phyloP scores from a whole-genome alignment of 1,140 invertebrate species.

The Lasioglossum albipes region DNA sequence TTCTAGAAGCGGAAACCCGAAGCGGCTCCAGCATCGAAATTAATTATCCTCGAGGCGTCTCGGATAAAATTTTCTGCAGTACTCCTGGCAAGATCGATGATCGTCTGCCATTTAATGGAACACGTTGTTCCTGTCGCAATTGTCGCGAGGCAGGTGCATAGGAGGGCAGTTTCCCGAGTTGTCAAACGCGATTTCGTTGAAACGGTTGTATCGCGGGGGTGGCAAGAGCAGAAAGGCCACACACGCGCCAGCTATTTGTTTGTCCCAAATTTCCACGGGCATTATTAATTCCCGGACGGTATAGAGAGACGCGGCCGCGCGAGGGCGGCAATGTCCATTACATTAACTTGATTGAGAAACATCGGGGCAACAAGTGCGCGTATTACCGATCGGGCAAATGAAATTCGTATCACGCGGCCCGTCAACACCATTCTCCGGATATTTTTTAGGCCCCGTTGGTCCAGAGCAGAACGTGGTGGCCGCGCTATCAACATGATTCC shows the following conservation, averaged over 20 bases:
- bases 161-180: background rate
- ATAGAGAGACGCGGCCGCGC: background rate
- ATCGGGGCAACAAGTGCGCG: slow-evolving; percentile 32
- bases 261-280: slow-evolving; percentile 7
- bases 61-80: too few relatives aligned
- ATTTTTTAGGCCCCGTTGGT: slow-evolving; percentile 5
- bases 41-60: too few relatives aligned
- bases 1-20: too few relatives aligned
- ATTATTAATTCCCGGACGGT: slow-evolving; percentile 7
- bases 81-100: too few relatives aligned
- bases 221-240: background rate
- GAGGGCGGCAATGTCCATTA: slow-evolving; percentile 1
- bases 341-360: slow-evolving; percentile 26
- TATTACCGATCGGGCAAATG: slow-evolving; percentile 15
- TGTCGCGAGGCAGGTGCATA: background rate
- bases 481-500: slow-evolving; percentile 16
- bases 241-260: background rate
- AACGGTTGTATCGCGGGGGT: too few relatives aligned
- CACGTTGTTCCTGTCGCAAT: too few relatives aligned
- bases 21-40: too few relatives aligned
- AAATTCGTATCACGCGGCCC: slow-evolving; percentile 22
- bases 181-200: background rate
- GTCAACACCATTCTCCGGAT: background rate
- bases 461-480: too few relatives aligned
- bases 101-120: background rate